These are phyloP conservation scores for Sorex maritimensis DNA, from an alignment of 2,797 vertebrate species.

Conservation along the genomic window DNA sequence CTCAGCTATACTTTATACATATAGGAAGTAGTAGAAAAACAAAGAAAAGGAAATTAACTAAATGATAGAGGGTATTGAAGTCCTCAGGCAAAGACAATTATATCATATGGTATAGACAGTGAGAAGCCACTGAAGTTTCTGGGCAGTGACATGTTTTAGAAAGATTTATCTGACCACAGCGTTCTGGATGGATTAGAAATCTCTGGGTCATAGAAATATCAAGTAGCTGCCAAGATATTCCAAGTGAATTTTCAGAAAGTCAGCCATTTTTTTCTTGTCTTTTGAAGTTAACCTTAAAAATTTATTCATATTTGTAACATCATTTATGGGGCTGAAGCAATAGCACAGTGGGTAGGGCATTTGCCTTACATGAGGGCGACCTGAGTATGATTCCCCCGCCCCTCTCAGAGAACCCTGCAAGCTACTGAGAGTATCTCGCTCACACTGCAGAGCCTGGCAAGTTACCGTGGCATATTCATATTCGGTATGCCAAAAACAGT, in stretches of 20 bases:
- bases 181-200: constrained; percentile 30
- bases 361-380: too few species aligned
- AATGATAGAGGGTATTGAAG: constrained; percentile 10
- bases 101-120: neutral
- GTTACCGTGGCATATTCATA: too few species aligned
- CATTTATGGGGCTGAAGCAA: neutral
- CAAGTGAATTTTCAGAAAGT: constrained; percentile 28
- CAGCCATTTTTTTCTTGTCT: neutral
- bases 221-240: constrained; percentile 40
- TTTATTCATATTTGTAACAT: neutral
- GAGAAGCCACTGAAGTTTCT: neutral
- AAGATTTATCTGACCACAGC: constrained; percentile 12
- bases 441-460: too few species aligned
- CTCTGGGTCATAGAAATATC: neutral
- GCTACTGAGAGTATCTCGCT: too few species aligned
- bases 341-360: too few species aligned
- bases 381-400: too few species aligned
- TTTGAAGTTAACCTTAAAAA: constrained; percentile 32
- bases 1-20: too few species aligned
- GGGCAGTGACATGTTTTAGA: constrained; percentile 13
- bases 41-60: neutral
- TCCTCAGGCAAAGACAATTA: constrained; percentile 22
- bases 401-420: too few species aligned
- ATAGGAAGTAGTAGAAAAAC: neutral
- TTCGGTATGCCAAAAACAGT: too few species aligned